Percentiles rank a stretch among this genome's conserved stretches.
phyloP scores from a whole-genome alignment of 2,797 vertebrate genomes.

The Pantherophis alleghaniensis region DNA sequence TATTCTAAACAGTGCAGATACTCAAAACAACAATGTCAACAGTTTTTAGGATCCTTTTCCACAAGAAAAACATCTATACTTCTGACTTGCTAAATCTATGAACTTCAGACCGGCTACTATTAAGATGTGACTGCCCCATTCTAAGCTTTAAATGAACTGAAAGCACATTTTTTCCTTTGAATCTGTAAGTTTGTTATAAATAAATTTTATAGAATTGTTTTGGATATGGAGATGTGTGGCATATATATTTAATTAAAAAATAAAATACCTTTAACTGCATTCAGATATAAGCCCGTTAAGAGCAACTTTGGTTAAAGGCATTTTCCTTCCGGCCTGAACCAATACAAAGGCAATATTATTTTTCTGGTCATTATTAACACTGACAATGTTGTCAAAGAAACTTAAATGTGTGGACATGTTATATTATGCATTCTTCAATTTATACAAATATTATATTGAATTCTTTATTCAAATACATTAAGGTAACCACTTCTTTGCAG shows the following conservation, averaged over 20 bases:
- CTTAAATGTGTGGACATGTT: not conserved
- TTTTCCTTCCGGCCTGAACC: not conserved
- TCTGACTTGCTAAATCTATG: not conserved
- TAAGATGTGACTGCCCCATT: not conserved
- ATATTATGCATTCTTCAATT: not conserved
- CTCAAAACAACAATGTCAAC: not conserved
- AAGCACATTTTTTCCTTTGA: not conserved
- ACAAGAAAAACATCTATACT: constrained; percentile 2
- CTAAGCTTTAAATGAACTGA: not conserved
- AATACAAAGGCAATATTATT: not conserved
- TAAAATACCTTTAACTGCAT: not conserved
- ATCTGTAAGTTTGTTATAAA: not conserved
- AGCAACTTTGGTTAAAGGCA: not conserved
- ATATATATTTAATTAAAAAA: too few relatives aligned
- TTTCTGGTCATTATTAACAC: not conserved
- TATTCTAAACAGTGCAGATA: constrained; percentile 7
- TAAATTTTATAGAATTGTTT: too few relatives aligned
- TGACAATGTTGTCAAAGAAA: not conserved
- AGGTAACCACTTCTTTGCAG: not conserved
- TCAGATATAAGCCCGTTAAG: not conserved
- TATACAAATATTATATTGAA: not conserved
- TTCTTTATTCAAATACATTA: not conserved
- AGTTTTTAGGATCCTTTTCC: constrained; percentile 7
- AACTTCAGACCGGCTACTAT: not conserved
- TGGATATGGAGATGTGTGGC: too few relatives aligned